Evolutionary conservation across 2,113 vertebrate species (phyloP), one percentile per base, ranked within the genome.

Genomic region (Periophthalmodon schlosseri): DNA sequence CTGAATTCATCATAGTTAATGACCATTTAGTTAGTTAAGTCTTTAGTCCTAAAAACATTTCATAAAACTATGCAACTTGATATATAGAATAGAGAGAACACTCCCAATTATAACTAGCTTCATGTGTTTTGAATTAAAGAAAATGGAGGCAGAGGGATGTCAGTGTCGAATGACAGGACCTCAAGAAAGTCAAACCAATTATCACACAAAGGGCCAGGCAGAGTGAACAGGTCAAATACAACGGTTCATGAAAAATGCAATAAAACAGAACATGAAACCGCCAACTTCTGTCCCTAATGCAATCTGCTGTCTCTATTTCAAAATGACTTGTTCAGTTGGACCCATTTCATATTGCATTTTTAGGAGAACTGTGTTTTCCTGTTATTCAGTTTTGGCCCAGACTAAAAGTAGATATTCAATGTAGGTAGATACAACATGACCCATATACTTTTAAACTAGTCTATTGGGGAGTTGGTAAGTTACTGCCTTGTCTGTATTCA

Each of bases 141-240:
- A 70, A 72, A 63, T 77, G 39, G 72, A 71, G 64, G 72, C 74
- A 81, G 79, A 84, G 77, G 77, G 68, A 84, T 87, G 87, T 87
- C 90, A 86, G 74, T 75, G 77, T 70, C 79, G 84, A 91, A 89
- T 84, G 91, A 88, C 80, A 81, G 69, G 77, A 78, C 84, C 79
- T 86, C 80, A 79, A 74, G 70, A 72, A 70, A 74, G 71, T 85
- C 76, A 76, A 90, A 84, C 86, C 92, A 92, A 92, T 93, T 93
- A 93, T 77, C 49, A 76, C 72, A 69, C 69, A 83, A 65, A 71
- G 63, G 80, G 82, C 78, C 77, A 80, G 85, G 72, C 72, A 84
- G 86, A 78, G 76, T 74, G 79, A 79, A 70, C 24, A 49, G 77
- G 69, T 77, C 67, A 89, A 88, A 91, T 83, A 83, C 88, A 87